Conservation (phyloP, 2,797 vertebrate species). For the Sebastes steindachneri region DNA sequence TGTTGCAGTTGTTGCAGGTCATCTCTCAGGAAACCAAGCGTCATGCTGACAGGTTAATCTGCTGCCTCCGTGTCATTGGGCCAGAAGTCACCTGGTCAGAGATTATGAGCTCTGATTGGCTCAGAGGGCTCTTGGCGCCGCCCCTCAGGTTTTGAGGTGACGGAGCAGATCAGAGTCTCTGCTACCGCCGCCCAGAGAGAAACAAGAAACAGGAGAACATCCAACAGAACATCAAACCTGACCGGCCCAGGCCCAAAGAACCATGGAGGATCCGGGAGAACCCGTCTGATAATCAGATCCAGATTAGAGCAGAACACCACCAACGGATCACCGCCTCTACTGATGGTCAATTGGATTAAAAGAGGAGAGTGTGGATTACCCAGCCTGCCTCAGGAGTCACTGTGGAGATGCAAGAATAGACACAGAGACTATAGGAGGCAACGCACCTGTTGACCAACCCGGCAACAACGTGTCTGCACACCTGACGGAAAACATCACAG, state of each 20-base stretch:
- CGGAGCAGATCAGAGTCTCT: constrained; percentile 25
- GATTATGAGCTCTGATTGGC: constrained; percentile 61
- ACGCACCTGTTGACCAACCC: not conserved
- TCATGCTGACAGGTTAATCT: constrained; percentile 47
- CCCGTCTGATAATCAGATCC: not conserved
- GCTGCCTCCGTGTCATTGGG: constrained; percentile 12
- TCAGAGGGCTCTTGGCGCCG: constrained; percentile 36
- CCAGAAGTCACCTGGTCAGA: constrained; percentile 48
- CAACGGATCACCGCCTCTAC: not conserved
- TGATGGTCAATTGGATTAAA: constrained; percentile 66
- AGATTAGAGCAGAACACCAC: not conserved
- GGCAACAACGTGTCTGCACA: not conserved
- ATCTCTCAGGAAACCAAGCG: constrained; percentile 5
- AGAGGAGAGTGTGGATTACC: constrained; percentile 63
- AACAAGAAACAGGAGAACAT: not conserved
- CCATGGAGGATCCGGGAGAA: not conserved
- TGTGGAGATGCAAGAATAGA: constrained; percentile 38
- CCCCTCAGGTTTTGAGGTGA: constrained; percentile 34
- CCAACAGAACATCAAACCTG: not conserved
- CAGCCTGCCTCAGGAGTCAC: constrained; percentile 24
- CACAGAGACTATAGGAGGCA: constrained; percentile 6
- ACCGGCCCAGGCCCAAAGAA: not conserved
- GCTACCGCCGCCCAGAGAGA: not conserved
- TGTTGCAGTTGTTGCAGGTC: not conserved
- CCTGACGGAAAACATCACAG: not conserved